These are phyloP conservation scores for Oophaga pumilio DNA, from an alignment of 2,113 vertebrate species.

Conservation along the genomic window DNA sequence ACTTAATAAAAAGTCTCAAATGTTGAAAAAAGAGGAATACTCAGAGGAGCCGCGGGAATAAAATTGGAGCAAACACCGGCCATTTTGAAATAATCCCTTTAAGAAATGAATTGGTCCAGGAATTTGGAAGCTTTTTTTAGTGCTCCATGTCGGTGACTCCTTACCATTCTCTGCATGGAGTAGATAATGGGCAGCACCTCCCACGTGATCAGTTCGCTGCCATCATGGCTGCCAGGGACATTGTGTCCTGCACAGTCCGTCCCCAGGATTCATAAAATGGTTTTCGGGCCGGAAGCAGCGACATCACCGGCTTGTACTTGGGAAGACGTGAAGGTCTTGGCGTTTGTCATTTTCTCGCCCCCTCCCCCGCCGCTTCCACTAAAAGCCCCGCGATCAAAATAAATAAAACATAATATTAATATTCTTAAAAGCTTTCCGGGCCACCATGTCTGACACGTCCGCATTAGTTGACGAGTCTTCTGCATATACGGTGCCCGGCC, in stretches of 20 bases:
- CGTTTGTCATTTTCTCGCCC: background rate
- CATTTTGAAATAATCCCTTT: too few relatives aligned
- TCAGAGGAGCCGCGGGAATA: too few relatives aligned
- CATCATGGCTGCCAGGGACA: conserved; percentile 26
- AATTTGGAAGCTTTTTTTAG: background rate
- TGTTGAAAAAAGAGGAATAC: too few relatives aligned
- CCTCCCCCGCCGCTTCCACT: background rate
- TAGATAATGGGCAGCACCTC: background rate
- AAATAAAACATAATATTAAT: conserved; percentile 56
- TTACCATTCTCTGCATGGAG: background rate
- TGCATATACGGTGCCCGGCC: background rate
- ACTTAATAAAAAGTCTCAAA: too few relatives aligned
- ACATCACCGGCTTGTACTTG: conserved; percentile 8
- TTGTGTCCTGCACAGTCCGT: background rate
- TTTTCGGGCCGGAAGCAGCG: background rate
- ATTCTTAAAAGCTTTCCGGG: conserved; percentile 55
- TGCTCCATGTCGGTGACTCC: background rate
- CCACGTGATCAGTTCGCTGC: background rate
- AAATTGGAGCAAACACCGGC: too few relatives aligned
- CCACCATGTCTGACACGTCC: conserved; percentile 20
- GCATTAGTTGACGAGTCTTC: background rate
- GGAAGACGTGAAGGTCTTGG: conserved; percentile 15
- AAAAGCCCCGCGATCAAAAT: conserved; percentile 40
- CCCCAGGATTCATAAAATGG: background rate
- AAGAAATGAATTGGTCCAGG: background rate